Evolutionary conservation across 2,113 vertebrate species (phyloP).

Genomic region (Anoura caudifer): DNA sequence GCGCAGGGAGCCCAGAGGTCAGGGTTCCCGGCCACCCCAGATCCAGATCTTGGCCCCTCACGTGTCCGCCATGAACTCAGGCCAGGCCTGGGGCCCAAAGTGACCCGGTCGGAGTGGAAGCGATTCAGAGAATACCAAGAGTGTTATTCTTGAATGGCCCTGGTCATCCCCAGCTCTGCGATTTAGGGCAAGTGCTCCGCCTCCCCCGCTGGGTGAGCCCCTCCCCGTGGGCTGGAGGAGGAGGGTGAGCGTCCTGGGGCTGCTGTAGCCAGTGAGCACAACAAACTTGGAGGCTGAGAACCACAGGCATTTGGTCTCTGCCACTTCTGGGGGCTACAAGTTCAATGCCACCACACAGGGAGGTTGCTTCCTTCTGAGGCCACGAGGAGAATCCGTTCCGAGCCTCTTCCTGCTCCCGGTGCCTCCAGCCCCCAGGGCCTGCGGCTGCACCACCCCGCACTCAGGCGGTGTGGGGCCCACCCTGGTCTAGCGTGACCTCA

Average conservation of each 20-base stretch:
- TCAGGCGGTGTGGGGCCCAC: not conserved
- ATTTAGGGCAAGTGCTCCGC: not conserved
- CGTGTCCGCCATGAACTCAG: not conserved
- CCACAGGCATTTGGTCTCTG: accelerated
- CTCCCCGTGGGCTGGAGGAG: accelerated
- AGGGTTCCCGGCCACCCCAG: no score
- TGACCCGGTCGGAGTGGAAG: not conserved
- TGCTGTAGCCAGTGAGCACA: not conserved
- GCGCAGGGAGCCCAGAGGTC: not conserved
- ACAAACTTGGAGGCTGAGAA: not conserved
- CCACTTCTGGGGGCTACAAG: not conserved
- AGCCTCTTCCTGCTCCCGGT: no score
- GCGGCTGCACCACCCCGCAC: accelerated
- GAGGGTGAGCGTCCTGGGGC: accelerated
- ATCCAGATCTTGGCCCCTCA: not conserved
- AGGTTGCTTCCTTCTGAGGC: not conserved
- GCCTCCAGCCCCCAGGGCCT: not conserved
- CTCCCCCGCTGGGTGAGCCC: accelerated
- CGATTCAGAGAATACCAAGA: not conserved
- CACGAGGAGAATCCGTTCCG: accelerated
- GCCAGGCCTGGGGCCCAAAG: not conserved
- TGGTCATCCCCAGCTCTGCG: accelerated
- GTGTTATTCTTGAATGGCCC: no score
- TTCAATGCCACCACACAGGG: not conserved
- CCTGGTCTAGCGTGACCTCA: not conserved